These are phyloP conservation scores for Troilus luridus DNA, from an alignment of 2,888 invertebrate genomes.

Conservation along the genomic window DNA sequence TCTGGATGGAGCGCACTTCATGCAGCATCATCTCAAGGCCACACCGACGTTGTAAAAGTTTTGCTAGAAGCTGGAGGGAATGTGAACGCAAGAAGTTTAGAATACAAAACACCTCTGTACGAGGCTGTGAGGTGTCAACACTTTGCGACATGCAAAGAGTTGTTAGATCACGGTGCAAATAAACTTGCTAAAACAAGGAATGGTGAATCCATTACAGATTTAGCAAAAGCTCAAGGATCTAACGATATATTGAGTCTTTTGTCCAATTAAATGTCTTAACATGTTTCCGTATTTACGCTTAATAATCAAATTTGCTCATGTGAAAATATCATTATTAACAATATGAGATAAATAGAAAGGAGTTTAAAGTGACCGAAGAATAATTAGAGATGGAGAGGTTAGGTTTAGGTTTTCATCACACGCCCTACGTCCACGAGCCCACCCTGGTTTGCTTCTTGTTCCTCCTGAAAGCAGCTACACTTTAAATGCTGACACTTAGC, in stretches of 20 bases:
- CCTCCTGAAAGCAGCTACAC: too few species aligned
- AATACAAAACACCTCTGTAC: constrained; percentile 16
- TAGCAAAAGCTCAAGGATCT: background rate
- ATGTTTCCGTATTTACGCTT: background rate
- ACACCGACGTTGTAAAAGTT: background rate
- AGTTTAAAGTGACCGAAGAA: too few species aligned
- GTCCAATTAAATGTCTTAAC: background rate
- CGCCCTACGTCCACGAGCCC: too few species aligned
- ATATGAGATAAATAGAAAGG: too few species aligned
- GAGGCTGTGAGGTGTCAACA: background rate
- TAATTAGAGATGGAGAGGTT: too few species aligned
- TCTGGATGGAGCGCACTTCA: background rate
- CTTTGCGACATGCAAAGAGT: background rate
- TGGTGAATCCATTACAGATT: background rate
- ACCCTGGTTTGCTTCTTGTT: too few species aligned
- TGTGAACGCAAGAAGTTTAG: background rate
- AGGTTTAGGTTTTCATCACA: too few species aligned
- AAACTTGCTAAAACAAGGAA: background rate
- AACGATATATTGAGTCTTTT: background rate
- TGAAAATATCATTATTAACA: too few species aligned
- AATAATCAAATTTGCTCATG: background rate
- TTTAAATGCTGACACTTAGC: too few species aligned
- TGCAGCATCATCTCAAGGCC: background rate
- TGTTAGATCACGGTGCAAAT: background rate
- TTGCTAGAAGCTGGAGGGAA: background rate